phyloP scores from a whole-genome alignment of 2,797 vertebrate species.

The Australoheros facetus region DNA sequence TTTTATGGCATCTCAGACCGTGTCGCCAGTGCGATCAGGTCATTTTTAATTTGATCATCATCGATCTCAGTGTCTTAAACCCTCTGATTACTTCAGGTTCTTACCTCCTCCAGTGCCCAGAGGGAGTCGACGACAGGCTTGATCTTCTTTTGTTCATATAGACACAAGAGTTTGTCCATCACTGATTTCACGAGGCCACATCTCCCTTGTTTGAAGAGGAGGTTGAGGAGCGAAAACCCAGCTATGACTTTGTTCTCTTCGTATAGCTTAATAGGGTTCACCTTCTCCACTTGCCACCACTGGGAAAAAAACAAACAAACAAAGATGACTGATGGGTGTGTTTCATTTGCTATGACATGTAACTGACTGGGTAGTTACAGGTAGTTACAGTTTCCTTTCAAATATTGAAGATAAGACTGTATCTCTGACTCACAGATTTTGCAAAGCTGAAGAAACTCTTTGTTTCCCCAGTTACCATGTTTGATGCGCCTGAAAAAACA shows the following conservation, averaged over 20 bases:
- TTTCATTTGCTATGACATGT: slow-evolving; percentile 37
- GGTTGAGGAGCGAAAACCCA: slow-evolving; percentile 95
- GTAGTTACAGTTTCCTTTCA: slow-evolving; percentile 20
- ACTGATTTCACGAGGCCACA: slow-evolving; percentile 84
- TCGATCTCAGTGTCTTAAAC: background rate
- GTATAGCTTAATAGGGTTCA: slow-evolving; percentile 98
- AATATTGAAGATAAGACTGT: slow-evolving; percentile 49
- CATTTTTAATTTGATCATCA: background rate
- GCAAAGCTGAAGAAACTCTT: slow-evolving; percentile 99
- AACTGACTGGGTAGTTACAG: slow-evolving; percentile 22
- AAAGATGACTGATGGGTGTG: background rate
- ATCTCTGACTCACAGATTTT: slow-evolving; percentile 91
- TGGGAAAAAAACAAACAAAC: slow-evolving; percentile 59
- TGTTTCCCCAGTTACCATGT: slow-evolving; percentile 99
- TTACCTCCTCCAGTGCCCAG: slow-evolving; percentile 99
- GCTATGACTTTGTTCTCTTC: slow-evolving; percentile 99
- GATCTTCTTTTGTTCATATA: slow-evolving; percentile 94
- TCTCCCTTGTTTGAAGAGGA: slow-evolving; percentile 96
- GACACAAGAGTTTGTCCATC: slow-evolving; percentile 89
- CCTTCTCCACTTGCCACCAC: slow-evolving; percentile 99
- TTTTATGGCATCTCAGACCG: background rate
- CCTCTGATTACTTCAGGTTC: slow-evolving; percentile 30
- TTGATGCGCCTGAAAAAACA: slow-evolving; percentile 92
- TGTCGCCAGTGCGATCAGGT: background rate
- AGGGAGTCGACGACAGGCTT: slow-evolving; percentile 95